These are phyloP conservation scores for Petrocephalus zakoni DNA, from an alignment of 2,113 vertebrate genomes.

Conservation along the genomic window DNA sequence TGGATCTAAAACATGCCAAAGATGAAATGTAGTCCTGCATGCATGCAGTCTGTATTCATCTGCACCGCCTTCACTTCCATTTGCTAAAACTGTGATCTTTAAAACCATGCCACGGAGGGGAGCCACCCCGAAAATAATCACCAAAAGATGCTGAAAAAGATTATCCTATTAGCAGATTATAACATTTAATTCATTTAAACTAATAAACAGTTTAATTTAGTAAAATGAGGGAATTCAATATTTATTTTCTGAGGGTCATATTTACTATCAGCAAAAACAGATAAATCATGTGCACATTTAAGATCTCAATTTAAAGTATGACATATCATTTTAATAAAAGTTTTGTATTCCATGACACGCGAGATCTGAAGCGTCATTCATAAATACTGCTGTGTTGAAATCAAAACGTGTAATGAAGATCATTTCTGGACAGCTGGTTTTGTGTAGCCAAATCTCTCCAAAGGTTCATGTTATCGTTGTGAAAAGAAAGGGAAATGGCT, in stretches of 20 bases:
- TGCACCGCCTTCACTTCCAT: neutral
- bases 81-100: neutral
- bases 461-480: neutral
- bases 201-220: neutral
- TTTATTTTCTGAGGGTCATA: neutral
- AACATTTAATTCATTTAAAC: neutral
- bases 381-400: neutral
- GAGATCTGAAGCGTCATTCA: neutral
- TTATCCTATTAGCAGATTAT: neutral
- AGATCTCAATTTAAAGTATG: neutral
- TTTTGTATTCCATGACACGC: neutral
- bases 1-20: neutral
- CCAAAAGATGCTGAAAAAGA: neutral
- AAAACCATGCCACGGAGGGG: neutral
- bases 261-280: neutral
- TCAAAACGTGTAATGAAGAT: neutral
- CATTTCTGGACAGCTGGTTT: neutral
- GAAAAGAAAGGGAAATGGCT: conserved; percentile 28
- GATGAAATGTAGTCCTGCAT: neutral
- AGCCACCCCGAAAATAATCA: neutral
- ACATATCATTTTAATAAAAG: neutral
- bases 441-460: neutral
- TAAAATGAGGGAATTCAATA: neutral
- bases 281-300: neutral
- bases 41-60: neutral